Conservation (phyloP, 2,113 vertebrate species). For the Theristicus caerulescens region DNA sequence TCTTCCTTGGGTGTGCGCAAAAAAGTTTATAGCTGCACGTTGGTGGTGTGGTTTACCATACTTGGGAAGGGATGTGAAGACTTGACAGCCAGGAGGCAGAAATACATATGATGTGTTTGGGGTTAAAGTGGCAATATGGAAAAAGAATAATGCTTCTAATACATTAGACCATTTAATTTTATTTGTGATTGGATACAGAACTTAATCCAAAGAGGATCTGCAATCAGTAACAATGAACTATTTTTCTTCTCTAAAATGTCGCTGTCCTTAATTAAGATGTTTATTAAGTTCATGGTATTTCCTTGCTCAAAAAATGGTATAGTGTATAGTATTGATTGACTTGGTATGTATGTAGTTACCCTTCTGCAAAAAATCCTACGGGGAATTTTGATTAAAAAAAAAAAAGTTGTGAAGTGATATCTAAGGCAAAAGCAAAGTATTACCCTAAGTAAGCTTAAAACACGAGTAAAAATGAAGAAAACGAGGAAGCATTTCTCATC, state of each 20-base stretch:
- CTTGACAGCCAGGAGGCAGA: neutral
- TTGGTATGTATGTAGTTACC: neutral
- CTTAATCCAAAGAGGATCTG: neutral
- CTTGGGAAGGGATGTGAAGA: neutral
- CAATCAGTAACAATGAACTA: neutral
- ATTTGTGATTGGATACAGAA: neutral
- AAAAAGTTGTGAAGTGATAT: neutral
- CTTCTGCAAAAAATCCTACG: neutral
- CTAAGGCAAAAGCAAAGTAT: neutral
- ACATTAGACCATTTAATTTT: neutral
- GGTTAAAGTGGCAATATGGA: neutral
- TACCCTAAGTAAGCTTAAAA: neutral
- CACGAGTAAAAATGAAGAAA: conserved; percentile 8
- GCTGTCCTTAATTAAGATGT: neutral
- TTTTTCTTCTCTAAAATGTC: neutral
- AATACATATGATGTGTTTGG: neutral
- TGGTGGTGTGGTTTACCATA: neutral
- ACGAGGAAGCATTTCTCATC: neutral
- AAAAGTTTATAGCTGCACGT: neutral
- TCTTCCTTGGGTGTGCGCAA: neutral
- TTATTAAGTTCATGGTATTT: neutral
- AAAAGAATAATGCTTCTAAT: neutral
- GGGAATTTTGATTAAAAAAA: neutral
- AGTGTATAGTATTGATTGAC: neutral
- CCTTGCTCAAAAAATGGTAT: neutral